Evolutionary conservation across 2,113 vertebrate species (phyloP).

Genomic region (Ramphastos sulfuratus): DNA sequence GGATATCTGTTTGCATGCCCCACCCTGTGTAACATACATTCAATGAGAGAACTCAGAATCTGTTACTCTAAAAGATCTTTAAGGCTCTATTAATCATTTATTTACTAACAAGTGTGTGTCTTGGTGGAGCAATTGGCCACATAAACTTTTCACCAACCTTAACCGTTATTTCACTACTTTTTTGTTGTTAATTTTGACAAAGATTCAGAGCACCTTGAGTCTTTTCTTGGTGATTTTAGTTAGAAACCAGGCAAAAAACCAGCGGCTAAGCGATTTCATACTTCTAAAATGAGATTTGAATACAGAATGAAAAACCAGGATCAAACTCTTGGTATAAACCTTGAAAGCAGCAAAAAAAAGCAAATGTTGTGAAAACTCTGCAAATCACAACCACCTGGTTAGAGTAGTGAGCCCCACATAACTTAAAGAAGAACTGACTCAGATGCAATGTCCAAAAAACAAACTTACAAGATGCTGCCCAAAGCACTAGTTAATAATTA

Average conservation of each 20-base stretch:
- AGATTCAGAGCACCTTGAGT: neutral
- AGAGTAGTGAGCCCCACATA: neutral
- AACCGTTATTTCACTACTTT: neutral
- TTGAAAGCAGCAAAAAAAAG: neutral
- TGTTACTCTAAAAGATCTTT: neutral
- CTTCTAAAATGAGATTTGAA: neutral
- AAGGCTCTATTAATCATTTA: neutral
- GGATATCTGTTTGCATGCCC: neutral
- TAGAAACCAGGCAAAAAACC: neutral
- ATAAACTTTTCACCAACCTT: neutral
- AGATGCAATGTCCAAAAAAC: neutral
- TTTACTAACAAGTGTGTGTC: neutral
- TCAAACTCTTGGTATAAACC: neutral
- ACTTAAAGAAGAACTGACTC: neutral
- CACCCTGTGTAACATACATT: neutral
- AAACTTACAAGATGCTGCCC: neutral
- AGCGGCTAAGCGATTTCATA: neutral
- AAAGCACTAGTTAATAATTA: slow-evolving; percentile 56
- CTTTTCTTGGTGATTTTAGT: neutral
- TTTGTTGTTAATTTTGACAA: neutral
- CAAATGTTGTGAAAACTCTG: slow-evolving; percentile 14
- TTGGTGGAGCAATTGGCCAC: neutral
- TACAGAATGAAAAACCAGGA: neutral
- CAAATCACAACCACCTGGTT: slow-evolving; percentile 44
- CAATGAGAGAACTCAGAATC: neutral